Evolutionary conservation across 1,140 invertebrate species (phyloP).

Genomic region (Drosophila baimaii): DNA sequence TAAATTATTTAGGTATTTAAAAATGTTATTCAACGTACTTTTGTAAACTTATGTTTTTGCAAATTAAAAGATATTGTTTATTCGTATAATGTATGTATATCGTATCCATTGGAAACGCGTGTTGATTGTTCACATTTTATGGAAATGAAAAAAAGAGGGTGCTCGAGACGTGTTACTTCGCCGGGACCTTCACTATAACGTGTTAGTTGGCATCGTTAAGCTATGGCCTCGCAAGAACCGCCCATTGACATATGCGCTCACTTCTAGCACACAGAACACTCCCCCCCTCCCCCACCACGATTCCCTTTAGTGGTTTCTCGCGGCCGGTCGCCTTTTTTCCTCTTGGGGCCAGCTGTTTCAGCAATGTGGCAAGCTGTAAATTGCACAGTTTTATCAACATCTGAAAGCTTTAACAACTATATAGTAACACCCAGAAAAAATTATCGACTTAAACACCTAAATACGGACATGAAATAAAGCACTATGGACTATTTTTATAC

Average conservation of each 20-base stretch:
- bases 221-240: conserved; percentile 71
- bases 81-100: too few species aligned
- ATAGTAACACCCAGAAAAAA: neutral
- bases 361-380: conserved; percentile 46
- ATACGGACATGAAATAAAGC: neutral
- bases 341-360: conserved; percentile 46
- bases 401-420: conserved; percentile 14
- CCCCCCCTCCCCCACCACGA: neutral
- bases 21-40: too few species aligned
- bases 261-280: too few species aligned
- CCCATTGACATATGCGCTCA: conserved; percentile 31
- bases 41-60: too few species aligned
- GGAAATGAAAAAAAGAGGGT: conserved; percentile 10
- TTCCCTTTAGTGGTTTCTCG: conserved; percentile 22
- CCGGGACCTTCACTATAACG: conserved; percentile 22
- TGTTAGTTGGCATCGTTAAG: conserved; percentile 72
- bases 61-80: neutral
- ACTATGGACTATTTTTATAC: too few species aligned
- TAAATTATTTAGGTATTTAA: too few species aligned
- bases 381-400: conserved; percentile 34
- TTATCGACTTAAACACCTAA: too few species aligned
- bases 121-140: conserved; percentile 13
- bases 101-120: too few species aligned
- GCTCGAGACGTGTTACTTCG: conserved; percentile 15
- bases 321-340: conserved; percentile 24